Evolutionary conservation across 1,140 invertebrate genomes (phyloP).

Genomic region (Aradophagus sp.): DNA sequence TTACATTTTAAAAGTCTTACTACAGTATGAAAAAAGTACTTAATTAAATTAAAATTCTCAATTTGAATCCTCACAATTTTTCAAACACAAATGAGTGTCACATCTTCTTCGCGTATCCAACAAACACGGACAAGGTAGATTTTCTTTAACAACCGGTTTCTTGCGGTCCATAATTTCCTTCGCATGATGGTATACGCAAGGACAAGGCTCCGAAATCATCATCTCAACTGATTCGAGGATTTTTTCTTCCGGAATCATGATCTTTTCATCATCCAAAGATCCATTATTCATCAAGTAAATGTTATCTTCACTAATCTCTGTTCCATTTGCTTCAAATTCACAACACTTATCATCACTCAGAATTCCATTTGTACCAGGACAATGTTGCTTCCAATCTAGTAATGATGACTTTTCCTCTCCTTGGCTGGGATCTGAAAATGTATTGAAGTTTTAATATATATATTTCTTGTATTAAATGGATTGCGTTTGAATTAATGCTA

Average conservation of each 20-base stretch:
- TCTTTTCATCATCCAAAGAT: slow-evolving; percentile 18
- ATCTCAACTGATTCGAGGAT: slow-evolving; percentile 26
- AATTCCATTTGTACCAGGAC: slow-evolving; percentile 7
- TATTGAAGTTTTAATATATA: too few relatives aligned
- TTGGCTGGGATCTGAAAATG: too few relatives aligned
- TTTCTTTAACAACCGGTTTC: slow-evolving; percentile 58
- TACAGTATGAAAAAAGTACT: too few relatives aligned
- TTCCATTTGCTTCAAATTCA: not conserved
- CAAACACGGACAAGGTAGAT: slow-evolving; percentile 66
- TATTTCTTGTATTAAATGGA: too few relatives aligned
- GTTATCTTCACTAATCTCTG: slow-evolving; percentile 13
- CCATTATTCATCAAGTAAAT: slow-evolving; percentile 9
- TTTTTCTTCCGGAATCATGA: slow-evolving; percentile 16
- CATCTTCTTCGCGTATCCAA: slow-evolving; percentile 63
- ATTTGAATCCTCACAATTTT: slow-evolving; percentile 53
- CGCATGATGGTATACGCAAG: slow-evolving; percentile 65
- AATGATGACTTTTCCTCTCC: too few relatives aligned
- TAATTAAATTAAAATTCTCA: too few relatives aligned
- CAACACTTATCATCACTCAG: slow-evolving; percentile 6
- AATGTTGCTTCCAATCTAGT: too few relatives aligned
- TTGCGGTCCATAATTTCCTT: slow-evolving; percentile 63
- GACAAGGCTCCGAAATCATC: slow-evolving; percentile 55
- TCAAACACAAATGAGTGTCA: slow-evolving; percentile 61
- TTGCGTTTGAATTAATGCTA: too few relatives aligned
- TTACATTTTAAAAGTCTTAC: too few relatives aligned